A percentile compares a stretch with the other conserved stretches of the same genome.
phyloP scores from a whole-genome alignment of 2,888 invertebrate species.

The Amblyteles armatorius region DNA sequence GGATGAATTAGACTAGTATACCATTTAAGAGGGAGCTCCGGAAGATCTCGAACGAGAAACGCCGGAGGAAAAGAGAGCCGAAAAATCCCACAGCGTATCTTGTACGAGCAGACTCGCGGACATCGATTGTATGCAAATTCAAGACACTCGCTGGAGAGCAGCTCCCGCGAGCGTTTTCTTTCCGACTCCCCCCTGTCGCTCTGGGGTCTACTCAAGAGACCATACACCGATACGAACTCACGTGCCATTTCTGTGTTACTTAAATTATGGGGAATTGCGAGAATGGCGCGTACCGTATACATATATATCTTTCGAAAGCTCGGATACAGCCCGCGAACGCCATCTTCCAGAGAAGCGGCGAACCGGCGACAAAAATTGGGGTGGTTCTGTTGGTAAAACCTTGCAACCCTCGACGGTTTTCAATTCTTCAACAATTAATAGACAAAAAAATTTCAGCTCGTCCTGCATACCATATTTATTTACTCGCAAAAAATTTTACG shows the following conservation, averaged over 20 bases:
- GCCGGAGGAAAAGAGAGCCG: slow-evolving; percentile 14
- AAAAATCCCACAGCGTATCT: slow-evolving; percentile 23
- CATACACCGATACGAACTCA: slow-evolving; percentile 13
- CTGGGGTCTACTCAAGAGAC: slow-evolving; percentile 27
- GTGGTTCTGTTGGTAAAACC: slow-evolving; percentile 9
- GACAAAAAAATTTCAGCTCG: no score
- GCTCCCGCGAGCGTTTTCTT: slow-evolving; percentile 64
- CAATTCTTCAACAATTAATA: not conserved
- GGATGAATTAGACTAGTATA: slow-evolving; percentile 70
- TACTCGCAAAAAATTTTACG: no score
- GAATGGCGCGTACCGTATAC: not conserved
- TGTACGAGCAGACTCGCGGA: slow-evolving; percentile 41
- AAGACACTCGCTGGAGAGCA: slow-evolving; percentile 64
- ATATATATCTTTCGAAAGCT: not conserved
- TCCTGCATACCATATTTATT: no score
- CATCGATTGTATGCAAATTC: slow-evolving; percentile 79
- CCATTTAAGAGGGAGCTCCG: slow-evolving; percentile 63
- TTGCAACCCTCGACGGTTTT: not conserved
- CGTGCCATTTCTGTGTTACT: slow-evolving; percentile 12
- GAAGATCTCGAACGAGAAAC: slow-evolving; percentile 9
- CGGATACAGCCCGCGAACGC: slow-evolving; percentile 6
- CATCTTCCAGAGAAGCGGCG: slow-evolving; percentile 43
- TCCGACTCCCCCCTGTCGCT: slow-evolving; percentile 58
- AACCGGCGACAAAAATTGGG: slow-evolving; percentile 5
- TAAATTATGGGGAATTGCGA: slow-evolving; percentile 27